Percentiles rank a stretch among this genome's conserved stretches.
phyloP scores from a whole-genome alignment of 1,140 invertebrate species.

The Condylostylus longicornis region DNA sequence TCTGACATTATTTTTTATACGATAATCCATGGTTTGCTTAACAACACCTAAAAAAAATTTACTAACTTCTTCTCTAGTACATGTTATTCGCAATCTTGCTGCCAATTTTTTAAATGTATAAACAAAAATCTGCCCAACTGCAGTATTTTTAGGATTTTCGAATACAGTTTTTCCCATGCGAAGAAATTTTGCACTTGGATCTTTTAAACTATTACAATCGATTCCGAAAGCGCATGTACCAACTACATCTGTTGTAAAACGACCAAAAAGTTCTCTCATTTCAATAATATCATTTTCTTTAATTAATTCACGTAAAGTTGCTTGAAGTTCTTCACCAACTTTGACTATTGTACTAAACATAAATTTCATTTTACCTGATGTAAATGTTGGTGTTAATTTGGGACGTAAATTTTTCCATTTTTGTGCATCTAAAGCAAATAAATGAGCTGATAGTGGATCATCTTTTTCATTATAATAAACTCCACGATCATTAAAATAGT shows the following conservation, averaged over 20 bases:
- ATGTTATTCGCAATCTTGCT: slow-evolving; percentile 17
- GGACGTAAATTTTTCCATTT: slow-evolving; percentile 34
- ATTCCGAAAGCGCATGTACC: slow-evolving; percentile 37
- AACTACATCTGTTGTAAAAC: slow-evolving; percentile 44
- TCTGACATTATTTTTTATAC: slow-evolving; percentile 34
- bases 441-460: slow-evolving; percentile 21
- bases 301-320: slow-evolving; percentile 17
- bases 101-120: slow-evolving; percentile 17
- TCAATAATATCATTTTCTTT: slow-evolving; percentile 5
- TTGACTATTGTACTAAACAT: slow-evolving; percentile 36
- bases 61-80: slow-evolving; percentile 31
- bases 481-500: slow-evolving; percentile 36
- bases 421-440: slow-evolving; percentile 28
- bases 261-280: slow-evolving; percentile 38
- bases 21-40: slow-evolving; percentile 33
- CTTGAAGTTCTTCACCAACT: slow-evolving; percentile 16
- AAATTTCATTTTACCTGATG: slow-evolving; percentile 37
- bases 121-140: slow-evolving; percentile 7
- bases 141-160: slow-evolving; percentile 11
- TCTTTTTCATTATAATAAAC: slow-evolving; percentile 31
- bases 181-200: slow-evolving; percentile 32
- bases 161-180: slow-evolving; percentile 19
- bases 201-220: slow-evolving; percentile 33
- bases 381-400: slow-evolving; percentile 38
- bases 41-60: slow-evolving; percentile 36